Evolutionary conservation across 2,888 invertebrate genomes (phyloP).

Genomic region (Galerucella calmariensis): DNA sequence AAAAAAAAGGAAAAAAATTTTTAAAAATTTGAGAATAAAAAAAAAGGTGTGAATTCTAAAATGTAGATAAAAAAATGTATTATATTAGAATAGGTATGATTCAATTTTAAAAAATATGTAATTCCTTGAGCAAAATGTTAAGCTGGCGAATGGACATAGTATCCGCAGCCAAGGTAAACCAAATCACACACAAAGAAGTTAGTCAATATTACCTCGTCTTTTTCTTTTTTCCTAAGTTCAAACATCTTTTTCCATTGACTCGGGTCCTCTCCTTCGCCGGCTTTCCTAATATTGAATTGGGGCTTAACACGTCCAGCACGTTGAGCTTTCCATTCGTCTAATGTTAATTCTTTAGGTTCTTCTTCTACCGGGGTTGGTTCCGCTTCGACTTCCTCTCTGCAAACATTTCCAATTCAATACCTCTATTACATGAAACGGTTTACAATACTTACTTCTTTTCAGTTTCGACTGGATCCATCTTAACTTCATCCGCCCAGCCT

Average conservation of each 20-base stretch:
- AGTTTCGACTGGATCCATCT: constrained; percentile 56
- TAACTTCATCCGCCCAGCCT: constrained; percentile 68
- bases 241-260: constrained; percentile 94
- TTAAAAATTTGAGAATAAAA: no score
- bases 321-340: constrained; percentile 94
- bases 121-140: no score
- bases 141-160: no score
- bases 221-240: constrained; percentile 80
- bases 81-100: no score
- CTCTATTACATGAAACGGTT: constrained; percentile 7
- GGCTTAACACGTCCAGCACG: constrained; percentile 85
- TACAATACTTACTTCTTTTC: constrained; percentile 49
- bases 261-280: constrained; percentile 92
- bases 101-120: no score
- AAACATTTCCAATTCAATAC: background rate
- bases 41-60: no score
- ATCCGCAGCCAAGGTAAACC: no score
- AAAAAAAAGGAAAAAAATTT: no score
- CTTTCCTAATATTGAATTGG: constrained; percentile 90
- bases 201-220: constrained; percentile 56
- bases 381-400: constrained; percentile 60
- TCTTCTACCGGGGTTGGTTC: constrained; percentile 71
- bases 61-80: no score
- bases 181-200: no score
- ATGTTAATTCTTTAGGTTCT: constrained; percentile 86